phyloP scores from a whole-genome alignment of 2,888 invertebrate species.

The Dermolepida albohirtum region DNA sequence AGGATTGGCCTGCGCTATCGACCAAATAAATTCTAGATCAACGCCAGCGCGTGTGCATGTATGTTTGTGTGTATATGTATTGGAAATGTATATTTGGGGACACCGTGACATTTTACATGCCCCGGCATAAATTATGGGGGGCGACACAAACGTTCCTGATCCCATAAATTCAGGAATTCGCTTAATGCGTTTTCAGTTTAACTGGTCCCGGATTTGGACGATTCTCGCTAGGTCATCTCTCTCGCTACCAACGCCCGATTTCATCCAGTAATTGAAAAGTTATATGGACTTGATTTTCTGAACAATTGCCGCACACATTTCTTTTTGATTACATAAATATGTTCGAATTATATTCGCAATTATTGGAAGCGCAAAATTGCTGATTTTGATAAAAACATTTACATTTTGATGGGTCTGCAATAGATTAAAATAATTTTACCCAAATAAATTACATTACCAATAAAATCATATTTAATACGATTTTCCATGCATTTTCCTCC shows the following conservation, averaged over 20 bases:
- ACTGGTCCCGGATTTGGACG: constrained; percentile 32
- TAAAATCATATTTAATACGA: too few species aligned
- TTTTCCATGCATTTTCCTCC: too few species aligned
- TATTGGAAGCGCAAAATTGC: too few species aligned
- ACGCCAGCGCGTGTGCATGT: background rate
- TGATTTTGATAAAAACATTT: too few species aligned
- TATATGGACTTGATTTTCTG: constrained; percentile 53
- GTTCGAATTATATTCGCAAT: too few species aligned
- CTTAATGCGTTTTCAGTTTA: constrained; percentile 57
- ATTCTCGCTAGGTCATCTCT: constrained; percentile 37
- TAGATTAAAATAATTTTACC: too few species aligned
- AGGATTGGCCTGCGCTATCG: constrained; percentile 3
- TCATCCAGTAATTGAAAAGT: constrained; percentile 49
- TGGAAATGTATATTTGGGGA: constrained; percentile 46
- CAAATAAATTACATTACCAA: too few species aligned
- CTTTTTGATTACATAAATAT: background rate
- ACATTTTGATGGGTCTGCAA: too few species aligned
- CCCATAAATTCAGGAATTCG: constrained; percentile 53
- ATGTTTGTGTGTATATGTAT: constrained; percentile 36
- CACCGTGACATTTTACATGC: constrained; percentile 47
- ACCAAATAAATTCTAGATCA: constrained; percentile 16
- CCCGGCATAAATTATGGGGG: constrained; percentile 47
- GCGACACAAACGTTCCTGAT: constrained; percentile 39
- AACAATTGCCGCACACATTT: constrained; percentile 10
- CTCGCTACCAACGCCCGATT: background rate